These are phyloP conservation scores for Spicauda simplicius DNA, from an alignment of 2,888 invertebrate species.

Conservation along the genomic window DNA sequence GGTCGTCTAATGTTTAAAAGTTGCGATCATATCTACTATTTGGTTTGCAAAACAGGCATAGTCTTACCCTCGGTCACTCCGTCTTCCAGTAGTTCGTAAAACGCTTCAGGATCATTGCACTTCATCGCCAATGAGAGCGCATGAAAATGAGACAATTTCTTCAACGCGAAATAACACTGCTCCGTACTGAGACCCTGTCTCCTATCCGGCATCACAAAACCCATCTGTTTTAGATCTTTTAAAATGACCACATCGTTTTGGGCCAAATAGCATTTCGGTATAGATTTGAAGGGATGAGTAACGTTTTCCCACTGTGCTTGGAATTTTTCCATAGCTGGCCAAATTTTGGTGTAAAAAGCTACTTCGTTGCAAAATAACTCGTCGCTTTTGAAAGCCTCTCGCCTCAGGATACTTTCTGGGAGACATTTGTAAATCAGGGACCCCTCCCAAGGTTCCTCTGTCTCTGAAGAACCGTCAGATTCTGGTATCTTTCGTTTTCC, in stretches of 20 bases:
- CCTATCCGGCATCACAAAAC: constrained; percentile 87
- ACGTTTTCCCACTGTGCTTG: constrained; percentile 77
- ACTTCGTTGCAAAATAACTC: constrained; percentile 89
- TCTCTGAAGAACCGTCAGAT: constrained; percentile 58
- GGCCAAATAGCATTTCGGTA: constrained; percentile 86
- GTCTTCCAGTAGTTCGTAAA: constrained; percentile 79
- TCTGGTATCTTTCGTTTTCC: constrained; percentile 70
- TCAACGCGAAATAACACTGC: constrained; percentile 85
- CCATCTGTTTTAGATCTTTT: constrained; percentile 86
- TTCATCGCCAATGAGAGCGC: constrained; percentile 87
- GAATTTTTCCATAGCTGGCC: constrained; percentile 87
- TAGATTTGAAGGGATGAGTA: constrained; percentile 77
- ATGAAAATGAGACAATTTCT: constrained; percentile 87
- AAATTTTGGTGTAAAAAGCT: constrained; percentile 88
- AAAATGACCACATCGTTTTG: constrained; percentile 83
- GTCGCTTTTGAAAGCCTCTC: constrained; percentile 90
- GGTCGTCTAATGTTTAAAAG: too few species aligned
- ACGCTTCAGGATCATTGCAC: constrained; percentile 81
- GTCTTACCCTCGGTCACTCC: constrained; percentile 75
- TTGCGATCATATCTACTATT: too few species aligned
- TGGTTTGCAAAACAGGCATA: too few species aligned
- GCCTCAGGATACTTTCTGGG: constrained; percentile 86
- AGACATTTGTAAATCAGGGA: constrained; percentile 89
- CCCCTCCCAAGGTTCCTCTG: constrained; percentile 84
- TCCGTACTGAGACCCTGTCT: constrained; percentile 85